Percentiles rank a stretch among this genome's conserved stretches.
Evolutionary conservation across 2,113 vertebrate genomes (phyloP).

Genomic region (Poeciliopsis occidentalis): DNA sequence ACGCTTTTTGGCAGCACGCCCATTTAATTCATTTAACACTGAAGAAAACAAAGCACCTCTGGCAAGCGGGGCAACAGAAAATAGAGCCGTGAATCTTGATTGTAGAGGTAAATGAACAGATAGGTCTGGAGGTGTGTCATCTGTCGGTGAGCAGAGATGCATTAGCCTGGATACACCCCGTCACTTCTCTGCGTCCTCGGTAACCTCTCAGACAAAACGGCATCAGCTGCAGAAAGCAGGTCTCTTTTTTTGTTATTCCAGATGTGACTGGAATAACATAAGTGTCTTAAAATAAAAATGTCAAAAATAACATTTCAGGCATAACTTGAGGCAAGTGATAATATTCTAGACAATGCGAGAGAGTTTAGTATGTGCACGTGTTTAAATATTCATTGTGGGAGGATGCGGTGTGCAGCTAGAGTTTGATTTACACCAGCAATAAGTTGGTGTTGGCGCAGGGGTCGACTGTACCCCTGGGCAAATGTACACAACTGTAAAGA

Average conservation of each 20-base stretch:
- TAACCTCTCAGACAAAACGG: slow-evolving; percentile 42
- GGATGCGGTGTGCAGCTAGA: slow-evolving; percentile 34
- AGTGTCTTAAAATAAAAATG: neutral
- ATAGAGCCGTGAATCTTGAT: slow-evolving; percentile 75
- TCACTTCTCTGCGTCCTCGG: slow-evolving; percentile 31
- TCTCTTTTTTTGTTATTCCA: slow-evolving; percentile 8
- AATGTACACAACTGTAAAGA: slow-evolving; percentile 40
- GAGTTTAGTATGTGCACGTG: slow-evolving; percentile 36
- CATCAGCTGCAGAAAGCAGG: neutral
- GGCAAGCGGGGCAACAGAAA: slow-evolving; percentile 60
- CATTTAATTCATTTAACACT: slow-evolving; percentile 78
- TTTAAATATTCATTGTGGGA: slow-evolving; percentile 69
- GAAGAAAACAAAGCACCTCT: slow-evolving; percentile 66
- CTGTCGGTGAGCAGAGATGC: slow-evolving; percentile 62
- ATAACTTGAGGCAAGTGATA: slow-evolving; percentile 30
- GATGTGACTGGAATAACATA: neutral
- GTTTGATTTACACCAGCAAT: slow-evolving; percentile 71
- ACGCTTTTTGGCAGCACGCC: slow-evolving; percentile 63
- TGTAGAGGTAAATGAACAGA: slow-evolving; percentile 68
- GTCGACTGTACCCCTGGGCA: slow-evolving; percentile 53
- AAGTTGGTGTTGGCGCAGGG: slow-evolving; percentile 61
- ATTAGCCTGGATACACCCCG: slow-evolving; percentile 53
- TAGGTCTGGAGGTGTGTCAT: slow-evolving; percentile 72
- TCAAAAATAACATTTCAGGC: slow-evolving; percentile 12
- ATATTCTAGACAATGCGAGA: slow-evolving; percentile 22